phyloP scores from a whole-genome alignment of 2,888 invertebrate species.

The Adineta ricciae region DNA sequence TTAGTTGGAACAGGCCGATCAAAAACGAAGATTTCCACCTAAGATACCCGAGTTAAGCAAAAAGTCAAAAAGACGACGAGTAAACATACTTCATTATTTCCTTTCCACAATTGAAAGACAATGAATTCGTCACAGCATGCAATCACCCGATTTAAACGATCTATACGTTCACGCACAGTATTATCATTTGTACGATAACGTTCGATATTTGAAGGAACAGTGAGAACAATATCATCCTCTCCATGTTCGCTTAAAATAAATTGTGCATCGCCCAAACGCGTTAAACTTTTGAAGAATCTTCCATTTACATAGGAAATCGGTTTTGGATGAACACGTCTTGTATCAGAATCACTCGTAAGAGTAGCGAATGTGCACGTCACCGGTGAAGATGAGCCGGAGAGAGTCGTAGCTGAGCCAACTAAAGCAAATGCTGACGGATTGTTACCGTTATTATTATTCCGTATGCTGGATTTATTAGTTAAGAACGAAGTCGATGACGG shows the following conservation, averaged over 20 bases:
- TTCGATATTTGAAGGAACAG: constrained; percentile 16
- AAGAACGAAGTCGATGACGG: not conserved
- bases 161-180: not conserved
- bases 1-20: not conserved
- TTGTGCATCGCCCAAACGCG: constrained; percentile 19
- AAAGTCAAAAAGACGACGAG: not conserved
- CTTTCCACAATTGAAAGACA: constrained; percentile 29
- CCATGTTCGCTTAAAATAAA: constrained; percentile 19
- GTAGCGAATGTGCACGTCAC: not conserved
- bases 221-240: constrained; percentile 15
- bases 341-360: not conserved
- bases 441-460: not conserved
- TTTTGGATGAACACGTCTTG: not conserved
- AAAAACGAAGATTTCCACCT: constrained; percentile 24
- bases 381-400: not conserved
- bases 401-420: not conserved
- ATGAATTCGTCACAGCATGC: constrained; percentile 16
- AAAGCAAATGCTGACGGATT: not conserved
- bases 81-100: constrained; percentile 18
- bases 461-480: not conserved
- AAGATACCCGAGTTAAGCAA: not conserved
- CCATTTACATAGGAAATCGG: constrained; percentile 21
- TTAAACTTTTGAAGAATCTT: constrained; percentile 23
- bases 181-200: constrained; percentile 13
- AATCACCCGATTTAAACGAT: constrained; percentile 25